Evolutionary conservation across 2,113 vertebrate species (phyloP).

Genomic region (Cyprinodon brontotheroides): DNA sequence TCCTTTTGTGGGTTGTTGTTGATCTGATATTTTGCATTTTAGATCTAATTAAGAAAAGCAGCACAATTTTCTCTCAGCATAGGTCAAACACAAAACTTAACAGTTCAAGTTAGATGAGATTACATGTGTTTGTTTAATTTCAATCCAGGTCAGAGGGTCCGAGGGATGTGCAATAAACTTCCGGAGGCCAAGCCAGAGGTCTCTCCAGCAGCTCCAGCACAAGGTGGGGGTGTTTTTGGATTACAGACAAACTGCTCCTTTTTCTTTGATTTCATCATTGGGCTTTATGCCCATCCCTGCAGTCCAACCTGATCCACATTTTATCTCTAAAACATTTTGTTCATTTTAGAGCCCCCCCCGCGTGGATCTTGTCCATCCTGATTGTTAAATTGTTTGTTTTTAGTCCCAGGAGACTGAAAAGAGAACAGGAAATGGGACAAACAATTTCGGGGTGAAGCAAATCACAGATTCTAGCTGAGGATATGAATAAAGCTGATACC

Average conservation of each 20-base stretch:
- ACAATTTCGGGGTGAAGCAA: conserved; percentile 1
- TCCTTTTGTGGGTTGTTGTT: neutral
- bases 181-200: conserved; percentile 51
- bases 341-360: too few relatives aligned
- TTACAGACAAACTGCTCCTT: neutral
- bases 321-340: neutral
- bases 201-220: conserved; percentile 31
- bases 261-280: neutral
- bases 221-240: conserved; percentile 38
- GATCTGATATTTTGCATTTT: neutral
- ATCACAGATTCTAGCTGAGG: neutral
- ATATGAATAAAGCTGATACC: neutral
- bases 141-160: conserved; percentile 60
- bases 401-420: conserved; percentile 19
- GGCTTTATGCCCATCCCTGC: neutral
- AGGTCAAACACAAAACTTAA: too few relatives aligned
- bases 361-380: neutral
- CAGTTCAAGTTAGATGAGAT: too few relatives aligned
- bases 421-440: conserved; percentile 34
- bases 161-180: conserved; percentile 76
- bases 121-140: neutral
- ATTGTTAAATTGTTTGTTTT: conserved; percentile 21
- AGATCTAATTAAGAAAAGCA: neutral
- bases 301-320: neutral
- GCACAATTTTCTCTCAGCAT: neutral